A percentile compares a stretch with the other conserved stretches of the same genome.
These are phyloP conservation scores for Phthorimaea operculella DNA, from an alignment of 1,140 invertebrate genomes.

Conservation along the genomic window DNA sequence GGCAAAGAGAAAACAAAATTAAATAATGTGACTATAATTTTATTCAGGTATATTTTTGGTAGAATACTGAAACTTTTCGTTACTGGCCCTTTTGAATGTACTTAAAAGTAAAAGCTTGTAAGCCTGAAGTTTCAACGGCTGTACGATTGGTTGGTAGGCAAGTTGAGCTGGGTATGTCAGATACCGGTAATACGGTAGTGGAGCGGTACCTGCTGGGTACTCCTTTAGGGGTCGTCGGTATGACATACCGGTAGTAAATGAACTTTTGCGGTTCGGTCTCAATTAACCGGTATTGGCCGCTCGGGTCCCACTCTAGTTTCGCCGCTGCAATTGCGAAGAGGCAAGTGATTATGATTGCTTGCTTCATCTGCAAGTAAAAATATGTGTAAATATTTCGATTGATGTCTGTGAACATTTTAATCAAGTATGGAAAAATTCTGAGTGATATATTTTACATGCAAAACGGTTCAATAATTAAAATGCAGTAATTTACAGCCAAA, in stretches of 20 bases:
- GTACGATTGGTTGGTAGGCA: not conserved
- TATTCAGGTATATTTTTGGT: too few species aligned
- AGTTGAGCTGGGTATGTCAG: not conserved
- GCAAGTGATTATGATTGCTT: not conserved
- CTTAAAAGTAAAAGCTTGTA: not conserved
- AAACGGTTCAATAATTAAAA: too few species aligned
- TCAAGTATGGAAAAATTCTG: too few species aligned
- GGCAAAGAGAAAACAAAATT: too few species aligned
- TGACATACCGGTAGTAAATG: not conserved
- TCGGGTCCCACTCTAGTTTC: conserved; percentile 13
- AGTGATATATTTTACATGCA: too few species aligned
- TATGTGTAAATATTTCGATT: too few species aligned
- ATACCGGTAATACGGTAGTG: not conserved
- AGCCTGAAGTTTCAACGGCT: not conserved
- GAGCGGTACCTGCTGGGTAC: not conserved
- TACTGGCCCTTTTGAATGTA: not conserved
- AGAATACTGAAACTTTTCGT: too few species aligned
- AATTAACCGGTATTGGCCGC: conserved; percentile 16
- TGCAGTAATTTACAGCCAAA: too few species aligned
- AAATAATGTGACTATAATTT: too few species aligned
- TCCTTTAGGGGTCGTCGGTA: not conserved
- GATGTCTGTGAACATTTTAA: too few species aligned
- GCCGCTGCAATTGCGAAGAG: conserved; percentile 7
- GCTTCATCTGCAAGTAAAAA: too few species aligned
- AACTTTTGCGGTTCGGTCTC: conserved; percentile 7